Evolutionary conservation across 2,888 invertebrate species (phyloP), one percentile per base, ranked within the genome.

Genomic region (Nomada fabriciana): DNA sequence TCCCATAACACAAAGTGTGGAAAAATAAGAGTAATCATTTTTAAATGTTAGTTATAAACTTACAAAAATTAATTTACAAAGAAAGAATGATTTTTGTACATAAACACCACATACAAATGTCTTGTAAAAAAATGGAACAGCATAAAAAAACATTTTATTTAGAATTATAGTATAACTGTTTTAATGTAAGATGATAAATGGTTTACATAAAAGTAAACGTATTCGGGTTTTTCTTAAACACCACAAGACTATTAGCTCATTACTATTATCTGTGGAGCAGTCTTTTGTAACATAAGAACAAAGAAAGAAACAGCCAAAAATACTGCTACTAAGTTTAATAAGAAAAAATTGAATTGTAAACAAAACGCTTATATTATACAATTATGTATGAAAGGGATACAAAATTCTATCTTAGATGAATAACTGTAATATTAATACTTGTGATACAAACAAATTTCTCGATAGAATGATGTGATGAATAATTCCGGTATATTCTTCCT

Each of bases 281-380:
- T 82, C 73, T 84, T 84, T 80, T 85, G 72, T 82, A 85, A 83
- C 73, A 82, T 82, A 85, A 23, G 43, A 61, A 20, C 55, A 55
- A 84, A 84, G 67, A 65, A 83, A 86, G 61, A 78, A 78, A 83
- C 82, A 86, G 88, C 87, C 87, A 86, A 87, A 86, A 85, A 86
- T 86, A 89, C 80, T 84, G 82, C 88, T 85, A 73, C 25, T 73
- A 84, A 86, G 60, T 89, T 76, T 85, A 79, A 88, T 88, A 81
- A 89, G 74, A 61, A 69, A 84, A 80, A 79, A 82, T 86, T 86
- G 82, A 88, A 89, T 86, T 87, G 84, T 87, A 90, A 91, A 91
- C 86, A 80, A 91, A 91, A 91, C 90, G 91, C 91, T 92, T 92
- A 91, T 89, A 91, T 88, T 91, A 89, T 91, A 89, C 86, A 88